These are phyloP conservation scores for Urocynchramus pylzowi DNA, from an alignment of 2,113 vertebrate genomes.

Conservation along the genomic window DNA sequence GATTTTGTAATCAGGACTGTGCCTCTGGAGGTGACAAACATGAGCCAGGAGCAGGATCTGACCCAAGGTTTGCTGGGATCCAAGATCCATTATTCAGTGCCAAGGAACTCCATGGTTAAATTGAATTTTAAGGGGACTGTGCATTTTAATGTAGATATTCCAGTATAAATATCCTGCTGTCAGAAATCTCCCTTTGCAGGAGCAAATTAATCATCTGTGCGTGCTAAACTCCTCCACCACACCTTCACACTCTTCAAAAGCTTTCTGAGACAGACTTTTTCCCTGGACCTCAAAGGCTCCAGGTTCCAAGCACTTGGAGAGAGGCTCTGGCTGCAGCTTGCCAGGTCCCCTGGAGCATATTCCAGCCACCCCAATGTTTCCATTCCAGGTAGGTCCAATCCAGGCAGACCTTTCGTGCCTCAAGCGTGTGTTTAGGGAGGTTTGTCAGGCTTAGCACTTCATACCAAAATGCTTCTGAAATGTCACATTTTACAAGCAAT, in stretches of 20 bases:
- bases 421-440: background rate
- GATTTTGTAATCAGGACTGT: background rate
- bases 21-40: background rate
- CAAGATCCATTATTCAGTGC: background rate
- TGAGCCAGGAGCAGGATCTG: background rate
- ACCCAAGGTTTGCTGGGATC: background rate
- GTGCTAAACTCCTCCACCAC: background rate
- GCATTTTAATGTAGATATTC: background rate
- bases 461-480: background rate
- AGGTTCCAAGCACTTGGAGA: background rate
- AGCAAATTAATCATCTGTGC: background rate
- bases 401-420: background rate
- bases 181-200: background rate
- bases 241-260: background rate
- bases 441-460: background rate
- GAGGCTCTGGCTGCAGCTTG: background rate
- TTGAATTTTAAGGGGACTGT: background rate
- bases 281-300: background rate
- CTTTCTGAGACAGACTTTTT: background rate
- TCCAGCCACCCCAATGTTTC: background rate
- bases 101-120: background rate
- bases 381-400: background rate
- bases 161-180: constrained; percentile 6
- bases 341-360: background rate
- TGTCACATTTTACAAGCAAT: background rate